Evolutionary conservation across 2,113 vertebrate species (phyloP), one percentile per base, ranked within the genome.

Genomic region (Uropsilus gracilis): DNA sequence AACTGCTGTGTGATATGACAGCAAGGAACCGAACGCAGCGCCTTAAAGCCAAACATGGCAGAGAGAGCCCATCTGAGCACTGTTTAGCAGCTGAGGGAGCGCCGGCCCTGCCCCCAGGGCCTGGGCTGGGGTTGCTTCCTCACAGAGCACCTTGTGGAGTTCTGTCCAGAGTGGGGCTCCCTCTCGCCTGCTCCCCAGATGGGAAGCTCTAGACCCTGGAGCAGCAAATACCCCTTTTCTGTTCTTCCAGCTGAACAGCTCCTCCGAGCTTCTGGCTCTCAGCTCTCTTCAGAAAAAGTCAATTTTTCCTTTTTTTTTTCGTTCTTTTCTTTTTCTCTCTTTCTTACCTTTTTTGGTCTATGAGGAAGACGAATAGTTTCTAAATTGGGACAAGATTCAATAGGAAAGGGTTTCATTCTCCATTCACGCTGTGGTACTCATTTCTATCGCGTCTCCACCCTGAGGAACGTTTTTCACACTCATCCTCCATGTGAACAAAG

Each of bases 401-500:
- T 11, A 82, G 71, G 50, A 64, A 96, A 94, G 64, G 46, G 87
- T 95, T 97, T 92, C 42, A 3, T 39, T 68, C 24, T 76, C 37
- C 10, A 46, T 81, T 81, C 89, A 48, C 1, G 8, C 50, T 61
- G 78, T 59, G 20, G 61, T 93, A 73, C 57, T 95, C 73, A 46
- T 91, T 97, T 97, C 81, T 73, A 37, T 77, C 86, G 66, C 93
- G n/a, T 73, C 76, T 87, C 63, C 2, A 0, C 63, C 69, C 34
- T 77, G 1, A 30, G 50, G 78, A 90, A 64, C 0, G 18, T 59
- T 78, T 86, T 10, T 30, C 68, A 46, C 63, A 75, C 81, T 82
- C 64, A 89, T 82, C 8, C 61, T 80, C 95, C 53, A 72, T n/a
- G 89, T 46, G 42, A 97, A 96, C 91, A 86, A 97, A 97, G 42